Conservation (phyloP, 2,113 vertebrate genomes). For the Atherinomorus stipes region DNA sequence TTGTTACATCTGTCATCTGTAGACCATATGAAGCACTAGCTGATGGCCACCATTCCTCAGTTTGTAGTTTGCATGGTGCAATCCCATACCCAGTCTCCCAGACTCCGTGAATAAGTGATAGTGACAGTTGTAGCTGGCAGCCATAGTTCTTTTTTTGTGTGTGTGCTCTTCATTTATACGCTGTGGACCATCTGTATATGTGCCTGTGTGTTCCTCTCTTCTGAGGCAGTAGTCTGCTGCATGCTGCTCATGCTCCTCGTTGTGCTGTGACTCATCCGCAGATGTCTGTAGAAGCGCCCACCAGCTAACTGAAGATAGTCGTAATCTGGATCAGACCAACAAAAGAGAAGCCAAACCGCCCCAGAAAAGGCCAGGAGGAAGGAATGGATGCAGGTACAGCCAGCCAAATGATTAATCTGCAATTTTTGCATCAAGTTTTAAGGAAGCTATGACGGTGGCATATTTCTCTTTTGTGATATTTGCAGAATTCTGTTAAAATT, state of each 20-base stretch:
- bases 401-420: not conserved
- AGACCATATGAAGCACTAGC: conserved; percentile 35
- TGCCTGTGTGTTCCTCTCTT: conserved; percentile 56
- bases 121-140: conserved; percentile 72
- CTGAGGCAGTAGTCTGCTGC: conserved; percentile 46
- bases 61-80: conserved; percentile 41
- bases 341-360: conserved; percentile 82
- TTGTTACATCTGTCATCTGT: conserved; percentile 18
- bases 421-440: not conserved
- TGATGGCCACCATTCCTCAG: conserved; percentile 48
- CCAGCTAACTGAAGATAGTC: conserved; percentile 69
- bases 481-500: conserved; percentile 89
- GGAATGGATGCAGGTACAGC: conserved; percentile 91
- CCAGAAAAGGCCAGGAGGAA: conserved; percentile 88
- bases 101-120: conserved; percentile 65
- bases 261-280: conserved; percentile 72
- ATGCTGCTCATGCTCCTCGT: conserved; percentile 60
- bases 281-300: conserved; percentile 73
- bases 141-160: conserved; percentile 21
- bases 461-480: conserved; percentile 24
- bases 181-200: conserved; percentile 69
- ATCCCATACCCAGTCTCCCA: conserved; percentile 35
- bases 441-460: not conserved
- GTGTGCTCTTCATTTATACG: conserved; percentile 34
- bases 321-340: conserved; percentile 48